Base-by-base conservation (phyloP, 2,888 invertebrate species). In the Theodoxus fluviatilis region DNA sequence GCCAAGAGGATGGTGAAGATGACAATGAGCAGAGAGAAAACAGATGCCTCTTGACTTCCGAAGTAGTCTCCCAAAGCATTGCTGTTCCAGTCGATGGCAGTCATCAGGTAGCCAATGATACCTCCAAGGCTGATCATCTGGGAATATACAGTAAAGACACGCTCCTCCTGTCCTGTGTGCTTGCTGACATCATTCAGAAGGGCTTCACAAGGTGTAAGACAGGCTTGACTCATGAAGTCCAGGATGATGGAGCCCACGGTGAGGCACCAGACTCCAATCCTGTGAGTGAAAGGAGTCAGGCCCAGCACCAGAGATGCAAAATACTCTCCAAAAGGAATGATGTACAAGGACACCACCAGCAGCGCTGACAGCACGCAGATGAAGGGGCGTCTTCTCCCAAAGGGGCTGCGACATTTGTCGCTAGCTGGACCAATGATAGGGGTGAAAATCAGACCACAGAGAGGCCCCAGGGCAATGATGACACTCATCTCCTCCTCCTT, bases 111-210 rank as follows among this genome's bases (percentile, higher is more conserved):
- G 0, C 98, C 97, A 89, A 97, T 91, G 83, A 94, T 94, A 1
- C 98, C 97, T 0, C 98, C 98, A 0, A 96, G 88, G 3, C 97
- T 97, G 9, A 97, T 96, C 96, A 97, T 96, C 77, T 97, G 91
- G 0, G 97, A 97, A 85, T 98, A 98, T 1, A 96, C 94, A 79
- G 95, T 96, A 28, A 98, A 89, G 0, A 96, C 96, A 81, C 92
- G 92, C 0, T 96, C 95, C 83, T 97, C 96, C 85, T 97, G 96
- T 89, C 94, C 94, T 87, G 95, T 82, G n/a, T 79, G 93, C 78
- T 94, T 89, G 70, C 95, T 94, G 67, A 96, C 94, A 85, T 98
- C 98, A 33, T 97, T 90, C 0, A 98, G 90, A 88, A 96, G 95
- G 57, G 97, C 96, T 78, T 98, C 91, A 0, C 96, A 92, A 0